Evolutionary conservation across 2,888 invertebrate species (phyloP), one percentile per base, ranked within the genome.

Genomic region (Polymixis lichenea): DNA sequence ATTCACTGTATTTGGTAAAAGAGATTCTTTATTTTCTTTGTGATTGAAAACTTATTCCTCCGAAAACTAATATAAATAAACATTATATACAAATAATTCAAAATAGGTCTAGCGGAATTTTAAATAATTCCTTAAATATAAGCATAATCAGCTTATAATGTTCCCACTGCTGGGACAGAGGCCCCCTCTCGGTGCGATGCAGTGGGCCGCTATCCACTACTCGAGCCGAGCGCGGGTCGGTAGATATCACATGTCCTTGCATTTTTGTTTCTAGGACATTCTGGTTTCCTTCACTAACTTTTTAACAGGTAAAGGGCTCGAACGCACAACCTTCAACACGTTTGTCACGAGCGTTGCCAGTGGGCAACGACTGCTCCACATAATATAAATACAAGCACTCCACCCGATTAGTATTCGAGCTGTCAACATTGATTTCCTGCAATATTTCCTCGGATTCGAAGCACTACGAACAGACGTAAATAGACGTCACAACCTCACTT

Each of bases 361-460:
- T 56, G 17, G 17, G 55, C 7, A 15, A 56, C 17, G 15, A 58
- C 8, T 28, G 17, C 15, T 58, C 11, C n/a, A 17, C 17, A 19
- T 28, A 43, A 46, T 28, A 65, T n/a, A 38, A 22, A 68, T 19
- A 15, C 19, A n/a, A 62, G 6, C 49, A 55, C 70, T 70, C 60
- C 17, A 43, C 13, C 8, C 1, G n/a, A 77, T 77, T 72, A 58
- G 32, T 46, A 77, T 72, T 72, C 56, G 7, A 53, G 15, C 56
- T n/a, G 43, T 58, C 64, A 72, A 58, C 51, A 51, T 64, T 32
- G 77, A 64, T 72, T 77, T 72, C 17, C 62, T 11, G 22, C 32
- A 65, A 43, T 56, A 22, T 77, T 53, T 53, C 22, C 17, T 78
- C 3, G 55, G 22, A 66, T 72, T 62, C 28, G 17, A 15, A 78